Evolutionary conservation across 2,888 invertebrate genomes (phyloP).

Genomic region (Aradus depressus): DNA sequence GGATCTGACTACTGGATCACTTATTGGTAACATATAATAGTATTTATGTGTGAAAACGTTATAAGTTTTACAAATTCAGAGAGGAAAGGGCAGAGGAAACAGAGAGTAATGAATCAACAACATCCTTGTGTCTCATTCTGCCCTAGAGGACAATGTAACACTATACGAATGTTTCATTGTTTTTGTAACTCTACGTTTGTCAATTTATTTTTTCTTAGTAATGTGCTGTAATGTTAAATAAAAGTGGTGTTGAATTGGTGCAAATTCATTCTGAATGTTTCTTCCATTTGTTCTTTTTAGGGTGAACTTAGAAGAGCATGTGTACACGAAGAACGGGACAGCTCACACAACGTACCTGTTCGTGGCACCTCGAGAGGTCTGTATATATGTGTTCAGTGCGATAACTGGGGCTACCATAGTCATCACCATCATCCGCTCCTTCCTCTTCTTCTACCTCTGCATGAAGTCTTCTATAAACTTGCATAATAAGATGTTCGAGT

Average conservation of each 20-base stretch:
- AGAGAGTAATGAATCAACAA: too few relatives aligned
- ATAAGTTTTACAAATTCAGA: too few relatives aligned
- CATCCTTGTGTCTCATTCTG: too few relatives aligned
- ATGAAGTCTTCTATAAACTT: conserved; percentile 67
- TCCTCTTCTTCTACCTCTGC: conserved; percentile 60
- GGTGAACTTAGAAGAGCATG: conserved; percentile 40
- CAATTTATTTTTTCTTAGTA: too few relatives aligned
- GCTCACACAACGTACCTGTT: neutral
- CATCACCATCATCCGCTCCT: conserved; percentile 48
- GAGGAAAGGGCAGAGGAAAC: too few relatives aligned
- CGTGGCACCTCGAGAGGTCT: conserved; percentile 16
- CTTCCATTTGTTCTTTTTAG: conserved; percentile 40
- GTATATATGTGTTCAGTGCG: conserved; percentile 48
- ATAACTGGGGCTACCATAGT: conserved; percentile 43
- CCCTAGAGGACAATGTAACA: too few relatives aligned
- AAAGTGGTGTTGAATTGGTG: too few relatives aligned
- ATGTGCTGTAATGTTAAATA: too few relatives aligned
- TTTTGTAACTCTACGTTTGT: too few relatives aligned
- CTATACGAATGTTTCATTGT: too few relatives aligned
- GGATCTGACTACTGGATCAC: conserved; percentile 59
- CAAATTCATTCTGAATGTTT: conserved; percentile 2
- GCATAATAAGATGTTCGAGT: conserved; percentile 79
- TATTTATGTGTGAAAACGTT: too few relatives aligned
- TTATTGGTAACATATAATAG: conserved; percentile 47
- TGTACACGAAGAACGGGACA: conserved; percentile 8